Percentiles rank a stretch among this genome's conserved stretches.
Conservation (phyloP, 2,888 invertebrate genomes). For the Fragum whitleyi region DNA sequence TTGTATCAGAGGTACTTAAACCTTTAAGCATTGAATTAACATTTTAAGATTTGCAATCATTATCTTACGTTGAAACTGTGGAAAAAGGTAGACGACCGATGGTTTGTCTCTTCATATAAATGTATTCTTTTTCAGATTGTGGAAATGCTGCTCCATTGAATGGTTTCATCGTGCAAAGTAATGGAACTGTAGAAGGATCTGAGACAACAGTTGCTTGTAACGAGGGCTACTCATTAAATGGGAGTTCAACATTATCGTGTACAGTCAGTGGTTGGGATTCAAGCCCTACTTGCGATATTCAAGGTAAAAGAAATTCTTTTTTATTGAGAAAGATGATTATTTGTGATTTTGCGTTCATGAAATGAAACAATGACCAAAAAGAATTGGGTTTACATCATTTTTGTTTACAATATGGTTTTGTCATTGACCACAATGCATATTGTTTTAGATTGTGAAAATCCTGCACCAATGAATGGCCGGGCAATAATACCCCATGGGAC, state of each 20-base stretch:
- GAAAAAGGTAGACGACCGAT: background rate
- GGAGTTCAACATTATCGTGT: background rate
- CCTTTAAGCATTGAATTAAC: too few species aligned
- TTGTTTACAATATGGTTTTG: too few species aligned
- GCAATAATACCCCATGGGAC: slow-evolving; percentile 15
- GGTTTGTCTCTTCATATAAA: background rate
- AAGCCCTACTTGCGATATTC: slow-evolving; percentile 10
- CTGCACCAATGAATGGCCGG: slow-evolving; percentile 14
- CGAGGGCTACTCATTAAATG: slow-evolving; percentile 1
- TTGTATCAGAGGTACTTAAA: background rate
- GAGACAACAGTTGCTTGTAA: slow-evolving; percentile 2
- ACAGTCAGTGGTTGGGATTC: slow-evolving; percentile 10
- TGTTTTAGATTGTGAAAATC: slow-evolving; percentile 13
- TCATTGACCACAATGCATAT: too few species aligned
- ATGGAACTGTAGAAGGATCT: background rate
- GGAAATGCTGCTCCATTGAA: slow-evolving; percentile 2
- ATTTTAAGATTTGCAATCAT: too few species aligned
- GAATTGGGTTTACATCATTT: too few species aligned
- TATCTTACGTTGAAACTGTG: too few species aligned
- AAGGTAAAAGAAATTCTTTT: background rate
- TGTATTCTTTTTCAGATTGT: background rate
- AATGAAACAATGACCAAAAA: too few species aligned
- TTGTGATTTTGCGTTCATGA: too few species aligned
- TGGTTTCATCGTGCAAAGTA: background rate
- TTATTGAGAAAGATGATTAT: background rate